Evolutionary conservation across 2,888 invertebrate species (phyloP), one percentile per base, ranked within the genome.

Genomic region (Drosophila macrospina): DNA sequence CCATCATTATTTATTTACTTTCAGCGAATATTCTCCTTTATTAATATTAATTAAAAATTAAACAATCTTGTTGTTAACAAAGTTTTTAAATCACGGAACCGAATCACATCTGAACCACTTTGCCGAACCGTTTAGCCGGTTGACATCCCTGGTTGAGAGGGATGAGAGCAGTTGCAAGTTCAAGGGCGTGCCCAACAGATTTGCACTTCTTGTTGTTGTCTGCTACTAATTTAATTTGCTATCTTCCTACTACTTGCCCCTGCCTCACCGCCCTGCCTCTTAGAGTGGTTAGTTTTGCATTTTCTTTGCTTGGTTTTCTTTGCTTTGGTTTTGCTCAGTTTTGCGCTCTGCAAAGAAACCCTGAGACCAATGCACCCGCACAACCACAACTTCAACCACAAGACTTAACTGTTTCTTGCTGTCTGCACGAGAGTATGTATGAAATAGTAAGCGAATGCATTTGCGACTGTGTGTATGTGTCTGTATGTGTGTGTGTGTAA

Each of bases 111-210:
- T 28, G 20, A 32, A 34, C 15, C 24, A 32, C 60, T 52, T 69
- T 41, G 20, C 13, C 34, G 20, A 51, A 37, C 28, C 26, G 44
- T 28, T 45, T 10, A 13, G 6, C 55, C 62, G 69, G 56, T 63
- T 62, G 41, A 28, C 56, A 62, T 20, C 36, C 32, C 36, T 32
- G 15, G 41, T 30, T 16, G 13, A 5, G n/a, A 48, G 60, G 41
- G 56, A 34, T 55, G 55, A 52, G 54, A 16, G 36, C 30, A 11
- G 34, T 11, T 62, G 78, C 65, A 84, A 86, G 81, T 86, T 83
- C 85, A 87, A 84, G 84, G 84, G 84, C 84, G 83, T 84, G 83
- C 70, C 83, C 86, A 83, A 69, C 55, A 45, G 41, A 62, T 69
- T 74, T 59, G 34, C 70, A 66, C 54, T 50, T 72, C 26, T 60